These are phyloP conservation scores for Pelagia noctiluca DNA, from an alignment of 30 jellyfish, hydroid and myxozoan genomes.

Conservation along the genomic window DNA sequence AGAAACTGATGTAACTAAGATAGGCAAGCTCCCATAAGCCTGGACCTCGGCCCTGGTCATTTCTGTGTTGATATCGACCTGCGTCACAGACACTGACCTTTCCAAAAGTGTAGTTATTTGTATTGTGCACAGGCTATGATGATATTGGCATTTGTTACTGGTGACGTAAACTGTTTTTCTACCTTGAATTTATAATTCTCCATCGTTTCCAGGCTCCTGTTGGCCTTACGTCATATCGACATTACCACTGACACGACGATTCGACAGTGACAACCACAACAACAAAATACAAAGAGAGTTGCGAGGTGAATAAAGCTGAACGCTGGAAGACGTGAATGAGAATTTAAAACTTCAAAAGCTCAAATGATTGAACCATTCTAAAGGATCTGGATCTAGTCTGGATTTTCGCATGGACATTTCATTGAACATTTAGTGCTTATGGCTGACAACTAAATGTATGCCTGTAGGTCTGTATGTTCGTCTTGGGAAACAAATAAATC, in stretches of 20 bases:
- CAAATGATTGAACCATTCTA: conserved; percentile 1
- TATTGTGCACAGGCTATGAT: too few species aligned
- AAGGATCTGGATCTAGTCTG: neutral
- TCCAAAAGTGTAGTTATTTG: too few species aligned
- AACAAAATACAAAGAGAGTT: conserved; percentile 37
- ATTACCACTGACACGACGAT: conserved; percentile 50
- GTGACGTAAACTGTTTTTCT: neutral
- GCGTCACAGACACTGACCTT: too few species aligned
- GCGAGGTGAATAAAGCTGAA: conserved; percentile 47
- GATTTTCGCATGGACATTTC: too few species aligned
- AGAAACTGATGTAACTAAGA: too few species aligned
- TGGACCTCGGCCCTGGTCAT: too few species aligned
- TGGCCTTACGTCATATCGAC: conserved; percentile 8
- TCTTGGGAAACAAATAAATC: too few species aligned
- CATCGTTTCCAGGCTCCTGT: conserved; percentile 18
- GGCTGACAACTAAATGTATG: neutral
- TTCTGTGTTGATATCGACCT: too few species aligned
- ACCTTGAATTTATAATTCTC: neutral
- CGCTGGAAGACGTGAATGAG: conserved; percentile 46
- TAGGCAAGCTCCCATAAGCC: too few species aligned
- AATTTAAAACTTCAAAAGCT: conserved; percentile 31
- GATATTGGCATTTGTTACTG: too few species aligned
- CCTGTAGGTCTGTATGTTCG: too few species aligned
- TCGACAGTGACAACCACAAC: conserved; percentile 62
- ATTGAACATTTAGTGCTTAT: too few species aligned